Base-by-base conservation (phyloP, 2,797 vertebrate species). In the Pyrrhura leucotis region DNA sequence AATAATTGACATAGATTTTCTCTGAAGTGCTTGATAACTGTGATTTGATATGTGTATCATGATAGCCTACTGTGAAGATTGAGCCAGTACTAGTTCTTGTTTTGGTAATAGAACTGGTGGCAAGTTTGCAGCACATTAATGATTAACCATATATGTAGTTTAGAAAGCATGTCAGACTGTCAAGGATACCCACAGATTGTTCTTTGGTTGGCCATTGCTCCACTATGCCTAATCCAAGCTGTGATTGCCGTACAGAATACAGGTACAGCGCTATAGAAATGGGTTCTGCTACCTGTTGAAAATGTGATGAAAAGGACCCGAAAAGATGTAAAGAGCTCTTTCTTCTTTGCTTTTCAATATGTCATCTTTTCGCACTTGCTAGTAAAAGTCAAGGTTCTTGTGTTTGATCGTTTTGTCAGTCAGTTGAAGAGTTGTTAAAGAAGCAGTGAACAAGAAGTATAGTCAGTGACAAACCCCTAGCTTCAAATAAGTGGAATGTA, bases 1-100 rank as follows among this genome's bases (percentile, higher is more conserved):
- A 96, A 95, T 89, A 89, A 92, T 95, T 95, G 61, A 92, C 40
- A 14, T 23, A n/a, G 47, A 47, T 93, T 95, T 95, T 91, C 4
- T 10, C 37, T 88, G 81, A 82, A 93, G 78, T 84, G 61, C 54
- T 89, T 95, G 71, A 62, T 87, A 73, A 63, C 81, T 35, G 78
- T 93, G 22, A 72, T 65, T 47, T 85, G 76, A 50, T 74, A 81
- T 0, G 29, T 86, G 31, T 91, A 51, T 80, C 71, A 7, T 29
- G 89, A 67, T 71, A 89, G 35, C 28, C 51, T 69, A 26, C 47
- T 79, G 47, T 73, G 61, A 87, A 92, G 92, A 80, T 37, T 89
- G 75, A 92, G 42, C 39, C 48, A 47, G 25, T 76, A 5, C 22
- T 81, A 39, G 39, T 59, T 90, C 50, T 87, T 69, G 59, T 54